Conservation (phyloP, 2,888 invertebrate species). For the Tupiocoris notatus region DNA sequence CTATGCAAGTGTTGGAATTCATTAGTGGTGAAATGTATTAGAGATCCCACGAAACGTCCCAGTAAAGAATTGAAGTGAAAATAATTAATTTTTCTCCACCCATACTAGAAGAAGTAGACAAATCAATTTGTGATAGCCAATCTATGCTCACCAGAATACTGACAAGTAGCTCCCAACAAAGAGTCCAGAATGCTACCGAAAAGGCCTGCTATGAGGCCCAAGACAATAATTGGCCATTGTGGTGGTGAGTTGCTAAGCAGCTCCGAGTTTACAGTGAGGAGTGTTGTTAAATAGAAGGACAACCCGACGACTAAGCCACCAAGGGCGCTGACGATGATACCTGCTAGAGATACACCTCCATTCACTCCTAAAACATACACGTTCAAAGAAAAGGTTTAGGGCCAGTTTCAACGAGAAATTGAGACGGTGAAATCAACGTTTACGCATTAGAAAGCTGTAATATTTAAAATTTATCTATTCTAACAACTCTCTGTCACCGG, state of each 20-base stretch:
- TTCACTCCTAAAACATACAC: constrained; percentile 67
- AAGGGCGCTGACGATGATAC: constrained; percentile 60
- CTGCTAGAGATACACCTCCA: constrained; percentile 71
- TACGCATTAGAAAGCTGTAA: too few relatives aligned
- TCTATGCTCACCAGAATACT: constrained; percentile 80
- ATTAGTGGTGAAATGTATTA: too few relatives aligned
- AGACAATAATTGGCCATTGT: constrained; percentile 76
- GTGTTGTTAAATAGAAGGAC: constrained; percentile 66
- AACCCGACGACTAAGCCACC: constrained; percentile 71
- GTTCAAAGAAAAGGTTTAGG: constrained; percentile 15
- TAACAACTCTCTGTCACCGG: too few relatives aligned
- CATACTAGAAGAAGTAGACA: too few relatives aligned
- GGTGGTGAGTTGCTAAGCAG: constrained; percentile 63
- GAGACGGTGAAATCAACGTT: too few relatives aligned
- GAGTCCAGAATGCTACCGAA: constrained; percentile 82
- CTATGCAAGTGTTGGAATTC: too few relatives aligned
- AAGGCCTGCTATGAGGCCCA: constrained; percentile 72
- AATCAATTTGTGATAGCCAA: too few relatives aligned
- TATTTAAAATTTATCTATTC: too few relatives aligned
- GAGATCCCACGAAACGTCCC: too few relatives aligned
- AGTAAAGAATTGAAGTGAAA: too few relatives aligned
- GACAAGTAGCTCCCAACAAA: constrained; percentile 77
- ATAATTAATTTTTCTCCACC: too few relatives aligned
- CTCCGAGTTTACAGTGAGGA: constrained; percentile 63
- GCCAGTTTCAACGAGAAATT: too few relatives aligned